phyloP scores from a whole-genome alignment of 2,113 vertebrate genomes.

The Numida meleagris region DNA sequence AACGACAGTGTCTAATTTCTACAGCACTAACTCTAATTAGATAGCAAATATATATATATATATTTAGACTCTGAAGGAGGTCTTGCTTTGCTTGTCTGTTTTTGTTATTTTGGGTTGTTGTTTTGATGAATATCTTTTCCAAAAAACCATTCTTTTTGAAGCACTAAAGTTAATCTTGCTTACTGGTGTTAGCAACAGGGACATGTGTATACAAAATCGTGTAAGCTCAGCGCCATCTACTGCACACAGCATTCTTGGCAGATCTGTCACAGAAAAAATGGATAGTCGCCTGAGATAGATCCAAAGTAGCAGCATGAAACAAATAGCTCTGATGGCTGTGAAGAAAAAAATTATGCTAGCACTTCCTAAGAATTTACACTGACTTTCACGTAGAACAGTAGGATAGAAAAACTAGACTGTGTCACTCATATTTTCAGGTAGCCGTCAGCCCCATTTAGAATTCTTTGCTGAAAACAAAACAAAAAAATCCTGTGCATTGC shows the following conservation, averaged over 20 bases:
- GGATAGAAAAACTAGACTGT: background rate
- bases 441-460: background rate
- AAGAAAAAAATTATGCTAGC: background rate
- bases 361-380: background rate
- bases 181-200: background rate
- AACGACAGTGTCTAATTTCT: background rate
- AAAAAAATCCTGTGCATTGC: background rate
- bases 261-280: background rate
- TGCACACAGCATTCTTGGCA: background rate
- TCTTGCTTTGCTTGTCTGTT: background rate
- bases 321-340: background rate
- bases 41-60: background rate
- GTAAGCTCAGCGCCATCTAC: slow-evolving; percentile 55
- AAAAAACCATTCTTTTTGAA: background rate
- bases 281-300: background rate
- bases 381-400: background rate
- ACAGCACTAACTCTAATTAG: background rate
- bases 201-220: rapidly evolving
- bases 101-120: background rate
- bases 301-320: background rate
- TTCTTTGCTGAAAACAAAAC: background rate
- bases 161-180: rapidly evolving
- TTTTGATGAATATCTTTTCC: background rate
- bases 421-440: background rate
- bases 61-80: background rate